phyloP scores from a whole-genome alignment of 2,888 invertebrate genomes.

The Electrophaes corylata region DNA sequence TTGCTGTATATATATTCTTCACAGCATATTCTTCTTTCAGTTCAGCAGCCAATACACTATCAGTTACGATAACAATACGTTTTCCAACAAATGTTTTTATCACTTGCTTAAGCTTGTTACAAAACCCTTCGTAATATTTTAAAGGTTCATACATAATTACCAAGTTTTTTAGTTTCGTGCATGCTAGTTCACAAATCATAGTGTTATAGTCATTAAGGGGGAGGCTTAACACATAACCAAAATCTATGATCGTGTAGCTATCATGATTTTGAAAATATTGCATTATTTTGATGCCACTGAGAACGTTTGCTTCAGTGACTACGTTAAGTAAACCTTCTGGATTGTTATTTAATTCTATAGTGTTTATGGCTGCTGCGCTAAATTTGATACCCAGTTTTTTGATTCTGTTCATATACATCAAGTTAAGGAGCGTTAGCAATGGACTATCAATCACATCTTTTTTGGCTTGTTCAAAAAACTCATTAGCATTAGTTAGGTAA shows the following conservation, averaged over 20 bases:
- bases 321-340: constrained; percentile 40
- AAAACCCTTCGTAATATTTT: constrained; percentile 37
- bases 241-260: constrained; percentile 46
- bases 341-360: constrained; percentile 36
- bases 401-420: constrained; percentile 48
- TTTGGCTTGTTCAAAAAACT: constrained; percentile 49
- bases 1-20: constrained; percentile 21
- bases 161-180: constrained; percentile 40
- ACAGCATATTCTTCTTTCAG: constrained; percentile 20
- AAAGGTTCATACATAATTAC: constrained; percentile 47
- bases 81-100: constrained; percentile 36
- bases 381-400: constrained; percentile 47
- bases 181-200: constrained; percentile 45
- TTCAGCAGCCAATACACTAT: constrained; percentile 34
- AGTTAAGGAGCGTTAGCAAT: constrained; percentile 46
- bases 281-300: constrained; percentile 49
- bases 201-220: constrained; percentile 46
- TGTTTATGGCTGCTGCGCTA: constrained; percentile 32
- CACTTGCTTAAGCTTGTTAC: constrained; percentile 44
- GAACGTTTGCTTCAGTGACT: constrained; percentile 40
- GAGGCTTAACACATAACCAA: constrained; percentile 48
- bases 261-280: constrained; percentile 39
- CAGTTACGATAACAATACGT: constrained; percentile 44
- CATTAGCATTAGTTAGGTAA: constrained; percentile 45
- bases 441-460: constrained; percentile 51